Conservation (phyloP, 2,113 vertebrate genomes). For the Bubo blakistoni region DNA sequence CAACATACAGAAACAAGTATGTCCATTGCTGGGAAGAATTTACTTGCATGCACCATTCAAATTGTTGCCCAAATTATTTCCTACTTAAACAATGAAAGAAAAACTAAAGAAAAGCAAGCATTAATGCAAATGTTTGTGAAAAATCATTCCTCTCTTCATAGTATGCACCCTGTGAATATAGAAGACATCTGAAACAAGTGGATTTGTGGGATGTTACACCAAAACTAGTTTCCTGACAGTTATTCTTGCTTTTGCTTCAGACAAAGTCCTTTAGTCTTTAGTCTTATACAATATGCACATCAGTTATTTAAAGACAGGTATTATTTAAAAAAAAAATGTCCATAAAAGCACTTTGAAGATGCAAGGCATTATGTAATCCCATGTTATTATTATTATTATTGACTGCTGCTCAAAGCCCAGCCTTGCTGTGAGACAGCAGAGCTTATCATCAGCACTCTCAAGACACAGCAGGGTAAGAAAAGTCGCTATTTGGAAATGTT, state of each 20-base stretch:
- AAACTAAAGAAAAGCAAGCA: background rate
- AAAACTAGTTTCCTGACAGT: background rate
- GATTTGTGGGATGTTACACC: background rate
- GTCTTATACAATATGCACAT: background rate
- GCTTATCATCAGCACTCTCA: background rate
- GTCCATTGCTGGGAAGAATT: background rate
- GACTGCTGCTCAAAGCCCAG: background rate
- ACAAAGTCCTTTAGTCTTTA: background rate
- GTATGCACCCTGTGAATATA: background rate
- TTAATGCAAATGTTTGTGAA: background rate
- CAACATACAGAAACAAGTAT: background rate
- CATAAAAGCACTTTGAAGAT: background rate
- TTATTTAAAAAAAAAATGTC: background rate
- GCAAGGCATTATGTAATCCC: background rate
- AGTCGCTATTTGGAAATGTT: background rate
- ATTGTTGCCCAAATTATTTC: background rate
- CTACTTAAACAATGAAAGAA: background rate
- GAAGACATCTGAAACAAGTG: background rate
- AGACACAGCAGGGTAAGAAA: background rate
- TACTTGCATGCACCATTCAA: background rate
- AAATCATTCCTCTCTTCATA: background rate
- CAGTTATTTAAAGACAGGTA: background rate
- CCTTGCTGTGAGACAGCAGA: background rate
- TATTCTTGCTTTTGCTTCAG: background rate
- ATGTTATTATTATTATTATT: background rate